Conservation (phyloP, 2,888 invertebrate genomes). For the Automeris io region DNA sequence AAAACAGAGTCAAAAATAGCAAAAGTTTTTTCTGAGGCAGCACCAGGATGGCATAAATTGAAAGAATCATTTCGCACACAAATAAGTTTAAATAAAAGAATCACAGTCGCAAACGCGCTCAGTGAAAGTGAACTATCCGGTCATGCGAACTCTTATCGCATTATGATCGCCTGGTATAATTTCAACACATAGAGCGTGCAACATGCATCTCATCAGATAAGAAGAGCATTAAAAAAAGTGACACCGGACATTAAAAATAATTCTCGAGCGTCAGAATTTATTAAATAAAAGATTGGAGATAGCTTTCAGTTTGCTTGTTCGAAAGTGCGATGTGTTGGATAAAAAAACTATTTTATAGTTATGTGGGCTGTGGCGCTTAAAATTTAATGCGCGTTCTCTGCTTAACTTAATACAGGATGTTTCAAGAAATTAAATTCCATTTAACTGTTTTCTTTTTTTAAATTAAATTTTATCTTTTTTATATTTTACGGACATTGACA, state of each 20-base stretch:
- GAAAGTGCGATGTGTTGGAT: slow-evolving; percentile 6
- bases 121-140: slow-evolving; percentile 1
- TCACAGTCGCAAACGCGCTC: not conserved
- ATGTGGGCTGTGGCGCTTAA: slow-evolving; percentile 24
- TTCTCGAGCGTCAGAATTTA: too few species aligned
- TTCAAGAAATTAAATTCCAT: not conserved
- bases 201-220: not conserved
- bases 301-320: too few species aligned
- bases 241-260: not conserved
- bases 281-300: too few species aligned
- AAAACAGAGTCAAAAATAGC: too few species aligned
- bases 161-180: not conserved
- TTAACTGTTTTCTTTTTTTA: too few species aligned
- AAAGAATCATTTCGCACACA: not conserved
- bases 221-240: not conserved
- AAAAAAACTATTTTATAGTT: slow-evolving; percentile 15
- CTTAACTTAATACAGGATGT: not conserved
- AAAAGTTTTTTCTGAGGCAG: too few species aligned
- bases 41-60: not conserved
- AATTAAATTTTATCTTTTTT: too few species aligned
- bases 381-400: slow-evolving; percentile 17
- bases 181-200: not conserved
- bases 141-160: not conserved
- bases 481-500: too few species aligned
- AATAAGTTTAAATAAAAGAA: too few species aligned